Percentiles rank a stretch among this genome's conserved stretches.
phyloP scores from a whole-genome alignment of 2,888 invertebrate genomes.

The Mythimna loreyi region DNA sequence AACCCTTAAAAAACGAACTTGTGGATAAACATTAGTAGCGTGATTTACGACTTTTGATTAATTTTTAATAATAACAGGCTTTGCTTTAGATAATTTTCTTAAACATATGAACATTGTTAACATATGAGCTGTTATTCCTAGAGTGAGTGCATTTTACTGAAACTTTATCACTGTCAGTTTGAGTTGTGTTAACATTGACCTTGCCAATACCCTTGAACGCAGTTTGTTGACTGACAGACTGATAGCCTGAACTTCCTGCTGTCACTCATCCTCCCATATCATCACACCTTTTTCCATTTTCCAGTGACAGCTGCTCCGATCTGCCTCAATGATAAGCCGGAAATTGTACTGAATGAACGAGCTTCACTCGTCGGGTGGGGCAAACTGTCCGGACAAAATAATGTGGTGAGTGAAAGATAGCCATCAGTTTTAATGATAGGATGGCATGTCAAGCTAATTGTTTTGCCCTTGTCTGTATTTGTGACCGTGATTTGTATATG shows the following conservation, averaged over 20 bases:
- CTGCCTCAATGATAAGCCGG: conserved; percentile 94
- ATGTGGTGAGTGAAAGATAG: conserved; percentile 79
- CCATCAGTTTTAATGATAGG: conserved; percentile 45
- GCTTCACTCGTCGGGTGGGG: conserved; percentile 94
- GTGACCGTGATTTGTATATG: conserved; percentile 42
- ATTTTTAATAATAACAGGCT: background rate
- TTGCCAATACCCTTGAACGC: conserved; percentile 49
- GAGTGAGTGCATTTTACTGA: background rate
- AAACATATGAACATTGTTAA: too few relatives aligned
- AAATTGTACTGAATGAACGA: conserved; percentile 91
- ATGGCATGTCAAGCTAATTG: conserved; percentile 59
- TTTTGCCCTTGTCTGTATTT: conserved; percentile 56
- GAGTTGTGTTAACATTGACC: conserved; percentile 52
- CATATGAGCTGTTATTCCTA: background rate
- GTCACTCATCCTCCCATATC: conserved; percentile 53
- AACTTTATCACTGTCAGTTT: conserved; percentile 10
- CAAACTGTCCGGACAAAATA: conserved; percentile 91
- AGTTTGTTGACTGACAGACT: conserved; percentile 55
- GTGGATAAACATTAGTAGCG: too few relatives aligned
- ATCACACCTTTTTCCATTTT: conserved; percentile 68
- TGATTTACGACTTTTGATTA: background rate
- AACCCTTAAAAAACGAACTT: too few relatives aligned
- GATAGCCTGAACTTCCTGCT: conserved; percentile 48
- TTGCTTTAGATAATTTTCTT: background rate
- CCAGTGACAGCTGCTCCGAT: conserved; percentile 95